These are phyloP conservation scores for Cephalopterus ornatus DNA, from an alignment of 2,113 vertebrate genomes.

Conservation along the genomic window DNA sequence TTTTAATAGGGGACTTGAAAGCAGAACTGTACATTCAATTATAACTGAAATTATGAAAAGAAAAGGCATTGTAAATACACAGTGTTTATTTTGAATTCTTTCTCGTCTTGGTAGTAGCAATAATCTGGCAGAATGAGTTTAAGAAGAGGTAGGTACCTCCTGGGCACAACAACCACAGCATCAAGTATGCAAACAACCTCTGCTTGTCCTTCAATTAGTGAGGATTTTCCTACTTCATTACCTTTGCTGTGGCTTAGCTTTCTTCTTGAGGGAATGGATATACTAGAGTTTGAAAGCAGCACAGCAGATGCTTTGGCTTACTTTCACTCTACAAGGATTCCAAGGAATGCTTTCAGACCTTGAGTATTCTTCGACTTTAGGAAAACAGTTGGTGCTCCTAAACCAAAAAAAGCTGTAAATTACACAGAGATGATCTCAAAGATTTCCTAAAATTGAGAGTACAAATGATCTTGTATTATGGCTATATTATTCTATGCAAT, in stretches of 20 bases:
- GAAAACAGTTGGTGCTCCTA: not conserved
- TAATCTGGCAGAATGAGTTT: not conserved
- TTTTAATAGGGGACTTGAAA: not conserved
- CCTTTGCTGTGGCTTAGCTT: not conserved
- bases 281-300: not conserved
- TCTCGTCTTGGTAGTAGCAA: not conserved
- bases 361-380: not conserved
- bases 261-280: not conserved
- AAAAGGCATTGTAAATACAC: not conserved
- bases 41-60: not conserved
- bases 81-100: not conserved
- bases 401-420: not conserved
- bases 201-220: not conserved
- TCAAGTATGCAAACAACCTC: not conserved
- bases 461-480: not conserved
- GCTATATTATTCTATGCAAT: not conserved
- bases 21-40: not conserved
- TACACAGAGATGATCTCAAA: not conserved
- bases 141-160: not conserved
- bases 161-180: not conserved
- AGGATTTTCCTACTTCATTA: not conserved
- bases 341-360: not conserved
- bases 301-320: not conserved
- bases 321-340: not conserved
- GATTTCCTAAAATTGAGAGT: not conserved